These are phyloP conservation scores for Laticauda colubrina DNA, from an alignment of 2,113 vertebrate genomes.

Conservation along the genomic window DNA sequence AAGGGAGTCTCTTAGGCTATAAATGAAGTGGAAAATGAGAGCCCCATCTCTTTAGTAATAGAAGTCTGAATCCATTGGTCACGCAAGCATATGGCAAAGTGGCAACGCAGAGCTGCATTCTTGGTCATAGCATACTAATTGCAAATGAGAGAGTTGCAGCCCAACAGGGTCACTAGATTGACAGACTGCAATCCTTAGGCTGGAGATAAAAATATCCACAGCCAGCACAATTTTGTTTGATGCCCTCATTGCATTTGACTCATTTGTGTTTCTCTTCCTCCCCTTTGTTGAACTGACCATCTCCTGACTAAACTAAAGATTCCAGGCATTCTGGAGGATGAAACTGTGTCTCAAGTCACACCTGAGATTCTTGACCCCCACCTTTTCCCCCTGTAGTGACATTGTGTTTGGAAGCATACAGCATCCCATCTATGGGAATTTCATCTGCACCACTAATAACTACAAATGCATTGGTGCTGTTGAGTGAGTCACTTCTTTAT, in stretches of 20 bases:
- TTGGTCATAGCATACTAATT: not conserved
- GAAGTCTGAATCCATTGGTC: not conserved
- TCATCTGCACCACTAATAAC: not conserved
- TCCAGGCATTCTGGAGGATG: not conserved
- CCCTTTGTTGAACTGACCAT: not conserved
- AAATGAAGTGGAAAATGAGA: not conserved
- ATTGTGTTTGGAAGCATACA: not conserved
- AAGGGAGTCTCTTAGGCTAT: not conserved
- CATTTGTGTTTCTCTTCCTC: not conserved
- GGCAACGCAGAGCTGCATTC: not conserved
- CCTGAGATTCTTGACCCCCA: not conserved
- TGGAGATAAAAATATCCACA: not conserved
- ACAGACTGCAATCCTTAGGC: not conserved
- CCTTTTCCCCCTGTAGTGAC: not conserved
- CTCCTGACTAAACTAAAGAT: not conserved
- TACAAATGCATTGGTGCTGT: not conserved
- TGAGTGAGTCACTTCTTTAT: not conserved
- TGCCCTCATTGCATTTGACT: not conserved
- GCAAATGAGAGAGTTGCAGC: not conserved
- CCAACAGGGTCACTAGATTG: not conserved
- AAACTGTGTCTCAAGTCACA: not conserved
- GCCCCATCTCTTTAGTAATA: not conserved
- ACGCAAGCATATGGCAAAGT: not conserved
- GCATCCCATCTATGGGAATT: not conserved
- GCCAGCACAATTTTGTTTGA: not conserved